phyloP scores from a whole-genome alignment of 2,113 vertebrate species.

The Ginglymostoma cirratum region DNA sequence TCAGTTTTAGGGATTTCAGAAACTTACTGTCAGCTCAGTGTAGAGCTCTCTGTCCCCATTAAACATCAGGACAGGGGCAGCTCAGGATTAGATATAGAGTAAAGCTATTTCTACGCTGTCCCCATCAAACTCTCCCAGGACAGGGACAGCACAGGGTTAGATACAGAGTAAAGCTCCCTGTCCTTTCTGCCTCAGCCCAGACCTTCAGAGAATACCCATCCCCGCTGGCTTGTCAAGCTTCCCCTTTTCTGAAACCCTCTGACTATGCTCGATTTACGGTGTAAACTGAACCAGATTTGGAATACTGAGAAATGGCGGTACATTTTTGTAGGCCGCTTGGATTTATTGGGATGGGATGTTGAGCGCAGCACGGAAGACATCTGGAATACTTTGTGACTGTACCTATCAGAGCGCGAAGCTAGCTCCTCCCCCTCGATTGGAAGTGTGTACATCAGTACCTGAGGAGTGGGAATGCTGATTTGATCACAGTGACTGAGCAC shows the following conservation, averaged over 20 bases:
- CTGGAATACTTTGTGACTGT: background rate
- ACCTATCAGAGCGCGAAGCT: no score
- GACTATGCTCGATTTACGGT: background rate
- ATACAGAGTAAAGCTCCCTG: background rate
- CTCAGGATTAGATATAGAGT: background rate
- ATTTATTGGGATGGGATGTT: background rate
- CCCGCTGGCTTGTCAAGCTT: background rate
- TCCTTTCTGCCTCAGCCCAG: background rate
- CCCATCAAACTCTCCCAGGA: background rate
- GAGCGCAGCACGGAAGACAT: background rate
- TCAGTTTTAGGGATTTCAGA: background rate
- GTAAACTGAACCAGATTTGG: background rate
- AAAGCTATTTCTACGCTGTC: background rate
- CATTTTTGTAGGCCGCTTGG: background rate
- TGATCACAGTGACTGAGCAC: conserved; percentile 14
- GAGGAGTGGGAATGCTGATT: background rate
- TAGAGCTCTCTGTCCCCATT: no score
- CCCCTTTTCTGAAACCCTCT: background rate
- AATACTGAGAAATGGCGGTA: background rate
- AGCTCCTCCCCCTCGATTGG: background rate
- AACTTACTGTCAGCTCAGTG: background rate
- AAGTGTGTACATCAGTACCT: background rate
- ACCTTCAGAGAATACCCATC: background rate
- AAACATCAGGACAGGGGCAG: background rate
- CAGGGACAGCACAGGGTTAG: background rate